Percentiles rank a stretch among this genome's conserved stretches.
Conservation (phyloP, 2,888 invertebrate genomes). For the Strigamia maritima region DNA sequence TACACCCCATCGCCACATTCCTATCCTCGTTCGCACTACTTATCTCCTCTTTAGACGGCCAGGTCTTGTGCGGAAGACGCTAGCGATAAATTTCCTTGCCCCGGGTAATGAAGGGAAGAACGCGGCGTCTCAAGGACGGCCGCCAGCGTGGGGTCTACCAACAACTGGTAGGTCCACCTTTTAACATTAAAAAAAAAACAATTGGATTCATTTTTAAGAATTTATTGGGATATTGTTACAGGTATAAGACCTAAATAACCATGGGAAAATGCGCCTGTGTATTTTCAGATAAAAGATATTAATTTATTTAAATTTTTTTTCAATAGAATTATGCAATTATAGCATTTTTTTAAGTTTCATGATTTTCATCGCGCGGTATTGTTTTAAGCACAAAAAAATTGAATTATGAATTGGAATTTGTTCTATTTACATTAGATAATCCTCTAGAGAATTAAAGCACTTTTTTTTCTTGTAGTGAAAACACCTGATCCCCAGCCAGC, state of each 20-base stretch:
- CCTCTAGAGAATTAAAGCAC: not conserved
- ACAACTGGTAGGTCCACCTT: not conserved
- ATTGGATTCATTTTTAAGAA: constrained; percentile 4
- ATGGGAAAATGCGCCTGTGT: too few relatives aligned
- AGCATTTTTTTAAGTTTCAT: not conserved
- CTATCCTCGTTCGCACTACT: not conserved
- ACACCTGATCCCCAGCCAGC: not conserved
- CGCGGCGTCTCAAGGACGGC: not conserved
- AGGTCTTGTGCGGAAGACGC: not conserved
- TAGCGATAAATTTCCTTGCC: constrained; percentile 4
- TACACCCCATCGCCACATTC: not conserved
- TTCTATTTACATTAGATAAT: not conserved
- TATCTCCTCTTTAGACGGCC: not conserved
- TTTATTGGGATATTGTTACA: not conserved
- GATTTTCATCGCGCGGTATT: not conserved
- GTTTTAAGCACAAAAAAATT: not conserved
- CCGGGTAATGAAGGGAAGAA: constrained; percentile 4
- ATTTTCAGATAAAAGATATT: too few relatives aligned
- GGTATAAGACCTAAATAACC: not conserved
- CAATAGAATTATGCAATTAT: not conserved
- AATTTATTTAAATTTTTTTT: not conserved
- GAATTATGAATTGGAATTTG: not conserved
- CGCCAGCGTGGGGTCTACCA: not conserved
- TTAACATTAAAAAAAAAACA: not conserved
- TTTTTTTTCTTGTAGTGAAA: not conserved